Evolutionary conservation across 2,888 invertebrate species (phyloP).

Genomic region (Oxyscelio sp.): DNA sequence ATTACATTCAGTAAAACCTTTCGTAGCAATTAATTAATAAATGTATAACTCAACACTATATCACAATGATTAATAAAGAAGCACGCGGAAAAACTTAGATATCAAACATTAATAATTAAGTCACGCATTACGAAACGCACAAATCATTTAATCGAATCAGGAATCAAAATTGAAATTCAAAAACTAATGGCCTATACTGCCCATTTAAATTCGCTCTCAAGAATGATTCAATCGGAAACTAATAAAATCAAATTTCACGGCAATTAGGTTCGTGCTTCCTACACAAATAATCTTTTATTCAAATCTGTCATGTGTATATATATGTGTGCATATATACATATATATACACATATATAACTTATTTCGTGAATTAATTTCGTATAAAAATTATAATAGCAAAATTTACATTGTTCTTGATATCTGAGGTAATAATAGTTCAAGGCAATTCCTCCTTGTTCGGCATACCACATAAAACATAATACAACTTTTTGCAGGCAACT

Average conservation of each 20-base stretch:
- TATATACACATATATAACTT: slow-evolving; percentile 16
- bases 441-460: slow-evolving; percentile 39
- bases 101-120: too few species aligned
- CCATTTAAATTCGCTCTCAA: slow-evolving; percentile 36
- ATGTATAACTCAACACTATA: too few species aligned
- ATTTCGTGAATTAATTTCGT: slow-evolving; percentile 63
- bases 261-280: slow-evolving; percentile 53
- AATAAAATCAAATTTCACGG: slow-evolving; percentile 55
- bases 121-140: too few species aligned
- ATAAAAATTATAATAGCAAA: slow-evolving; percentile 61
- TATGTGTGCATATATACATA: too few species aligned
- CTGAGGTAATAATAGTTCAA: slow-evolving; percentile 53
- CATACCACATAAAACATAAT: slow-evolving; percentile 21
- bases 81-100: too few species aligned
- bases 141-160: slow-evolving; percentile 11
- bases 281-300: slow-evolving; percentile 51
- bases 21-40: too few species aligned
- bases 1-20: too few species aligned
- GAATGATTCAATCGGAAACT: slow-evolving; percentile 52
- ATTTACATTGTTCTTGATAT: slow-evolving; percentile 54
- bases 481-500: slow-evolving; percentile 27
- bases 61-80: too few species aligned
- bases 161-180: slow-evolving; percentile 40
- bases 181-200: slow-evolving; percentile 27
- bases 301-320: too few species aligned